phyloP scores from a whole-genome alignment of 2,797 vertebrate genomes.

The Neoniphon sammara region DNA sequence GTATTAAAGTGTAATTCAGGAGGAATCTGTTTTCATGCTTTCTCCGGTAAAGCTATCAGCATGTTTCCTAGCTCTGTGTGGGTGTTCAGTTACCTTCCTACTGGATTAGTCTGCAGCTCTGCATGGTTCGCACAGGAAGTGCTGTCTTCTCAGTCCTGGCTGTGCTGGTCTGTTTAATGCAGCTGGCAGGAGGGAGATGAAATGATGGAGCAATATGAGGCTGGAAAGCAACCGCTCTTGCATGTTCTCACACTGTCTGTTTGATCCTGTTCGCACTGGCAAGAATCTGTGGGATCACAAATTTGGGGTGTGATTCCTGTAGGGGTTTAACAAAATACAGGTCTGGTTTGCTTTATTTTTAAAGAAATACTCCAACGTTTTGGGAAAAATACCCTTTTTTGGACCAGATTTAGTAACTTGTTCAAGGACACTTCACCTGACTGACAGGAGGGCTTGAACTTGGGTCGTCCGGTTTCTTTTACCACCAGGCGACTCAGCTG shows the following conservation, averaged over 20 bases:
- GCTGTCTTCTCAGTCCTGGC: conserved; percentile 31
- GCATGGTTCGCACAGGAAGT: conserved; percentile 31
- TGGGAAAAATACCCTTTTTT: no score
- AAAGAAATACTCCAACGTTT: background rate
- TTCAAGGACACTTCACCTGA: no score
- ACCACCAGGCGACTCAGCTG: no score
- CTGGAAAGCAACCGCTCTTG: conserved; percentile 9
- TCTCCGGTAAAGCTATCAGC: conserved; percentile 36
- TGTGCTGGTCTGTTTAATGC: conserved; percentile 38
- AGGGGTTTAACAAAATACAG: background rate
- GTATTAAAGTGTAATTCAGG: conserved; percentile 52
- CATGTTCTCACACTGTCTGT: conserved; percentile 19
- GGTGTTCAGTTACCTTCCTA: conserved; percentile 60
- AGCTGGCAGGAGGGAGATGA: conserved; percentile 25
- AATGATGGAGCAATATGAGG: conserved; percentile 30
- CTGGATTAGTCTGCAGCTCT: conserved; percentile 42
- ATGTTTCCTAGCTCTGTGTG: conserved; percentile 10
- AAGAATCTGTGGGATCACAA: background rate
- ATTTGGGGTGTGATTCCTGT: background rate
- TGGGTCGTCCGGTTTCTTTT: no score
- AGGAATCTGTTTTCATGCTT: conserved; percentile 54
- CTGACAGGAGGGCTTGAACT: no score
- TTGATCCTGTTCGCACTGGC: background rate
- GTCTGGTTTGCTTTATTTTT: background rate
- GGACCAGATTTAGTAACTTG: no score